A percentile compares a stretch with the other conserved stretches of the same genome.
These are phyloP conservation scores for Mycalesis mineus DNA, from an alignment of 2,888 invertebrate genomes.

Conservation along the genomic window DNA sequence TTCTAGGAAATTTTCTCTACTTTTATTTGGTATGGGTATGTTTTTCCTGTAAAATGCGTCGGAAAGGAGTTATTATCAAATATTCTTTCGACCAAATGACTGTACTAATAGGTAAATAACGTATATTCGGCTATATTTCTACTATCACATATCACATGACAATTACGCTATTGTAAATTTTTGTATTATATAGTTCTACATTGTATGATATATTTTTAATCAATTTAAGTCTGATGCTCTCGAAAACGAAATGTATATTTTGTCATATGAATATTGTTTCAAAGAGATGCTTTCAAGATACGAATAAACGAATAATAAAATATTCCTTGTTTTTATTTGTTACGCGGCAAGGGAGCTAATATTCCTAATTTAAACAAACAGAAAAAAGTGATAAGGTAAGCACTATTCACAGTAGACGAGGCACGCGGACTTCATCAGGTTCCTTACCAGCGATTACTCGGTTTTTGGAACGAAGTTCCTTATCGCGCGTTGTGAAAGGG, in stretches of 20 bases:
- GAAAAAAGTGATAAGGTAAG: no score
- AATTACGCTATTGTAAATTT: constrained; percentile 58
- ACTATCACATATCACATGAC: constrained; percentile 67
- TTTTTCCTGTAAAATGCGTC: no score
- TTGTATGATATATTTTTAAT: constrained; percentile 46
- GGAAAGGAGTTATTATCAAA: no score
- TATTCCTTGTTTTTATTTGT: constrained; percentile 21
- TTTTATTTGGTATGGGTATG: no score
- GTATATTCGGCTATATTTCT: constrained; percentile 31
- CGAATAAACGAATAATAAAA: constrained; percentile 51
- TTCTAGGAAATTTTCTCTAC: no score
- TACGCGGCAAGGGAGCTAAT: not conserved
- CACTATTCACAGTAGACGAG: no score
- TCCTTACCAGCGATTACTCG: no score
- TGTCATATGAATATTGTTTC: constrained; percentile 39
- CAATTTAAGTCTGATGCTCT: constrained; percentile 52
- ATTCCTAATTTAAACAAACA: not conserved
- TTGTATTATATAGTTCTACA: constrained; percentile 69
- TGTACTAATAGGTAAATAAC: no score
- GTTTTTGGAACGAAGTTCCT: no score
- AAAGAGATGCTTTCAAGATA: constrained; percentile 37
- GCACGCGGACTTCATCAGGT: no score
- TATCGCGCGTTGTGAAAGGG: no score
- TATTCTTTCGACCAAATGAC: no score
- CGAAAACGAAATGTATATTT: constrained; percentile 49